Conservation (phyloP, 2,113 vertebrate species). For the Seriola dumerili region DNA sequence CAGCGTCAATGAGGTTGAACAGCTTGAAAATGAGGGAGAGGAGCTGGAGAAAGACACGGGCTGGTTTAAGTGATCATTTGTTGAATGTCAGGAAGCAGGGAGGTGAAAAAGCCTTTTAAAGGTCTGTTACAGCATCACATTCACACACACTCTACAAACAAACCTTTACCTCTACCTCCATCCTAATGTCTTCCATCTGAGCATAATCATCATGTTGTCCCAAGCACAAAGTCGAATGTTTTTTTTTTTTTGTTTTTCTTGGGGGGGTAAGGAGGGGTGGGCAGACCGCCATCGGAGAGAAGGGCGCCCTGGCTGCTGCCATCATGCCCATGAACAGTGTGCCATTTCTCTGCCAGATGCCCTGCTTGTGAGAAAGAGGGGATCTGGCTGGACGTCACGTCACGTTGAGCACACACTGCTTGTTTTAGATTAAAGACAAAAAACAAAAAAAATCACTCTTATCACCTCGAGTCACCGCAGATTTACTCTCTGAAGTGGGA, state of each 20-base stretch:
- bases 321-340: constrained; percentile 10
- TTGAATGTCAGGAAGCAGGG: constrained; percentile 16
- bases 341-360: constrained; percentile 22
- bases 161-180: background rate
- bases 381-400: constrained; percentile 1
- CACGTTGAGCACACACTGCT: background rate
- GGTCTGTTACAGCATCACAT: background rate
- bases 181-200: constrained; percentile 56
- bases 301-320: constrained; percentile 28
- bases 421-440: background rate
- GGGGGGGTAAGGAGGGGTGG: background rate
- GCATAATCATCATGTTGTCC: constrained; percentile 25
- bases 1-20: constrained; percentile 13
- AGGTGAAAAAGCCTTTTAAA: background rate
- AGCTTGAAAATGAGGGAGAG: constrained; percentile 19
- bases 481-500: constrained; percentile 9
- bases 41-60: background rate
- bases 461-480: background rate
- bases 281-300: constrained; percentile 13
- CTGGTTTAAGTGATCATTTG: constrained; percentile 40
- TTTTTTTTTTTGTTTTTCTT: background rate
- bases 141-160: background rate
- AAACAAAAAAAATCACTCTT: constrained; percentile 10
- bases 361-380: constrained; percentile 17
- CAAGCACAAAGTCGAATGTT: constrained; percentile 38